phyloP scores from a whole-genome alignment of 2,113 vertebrate genomes.

The Apeltes quadracus region DNA sequence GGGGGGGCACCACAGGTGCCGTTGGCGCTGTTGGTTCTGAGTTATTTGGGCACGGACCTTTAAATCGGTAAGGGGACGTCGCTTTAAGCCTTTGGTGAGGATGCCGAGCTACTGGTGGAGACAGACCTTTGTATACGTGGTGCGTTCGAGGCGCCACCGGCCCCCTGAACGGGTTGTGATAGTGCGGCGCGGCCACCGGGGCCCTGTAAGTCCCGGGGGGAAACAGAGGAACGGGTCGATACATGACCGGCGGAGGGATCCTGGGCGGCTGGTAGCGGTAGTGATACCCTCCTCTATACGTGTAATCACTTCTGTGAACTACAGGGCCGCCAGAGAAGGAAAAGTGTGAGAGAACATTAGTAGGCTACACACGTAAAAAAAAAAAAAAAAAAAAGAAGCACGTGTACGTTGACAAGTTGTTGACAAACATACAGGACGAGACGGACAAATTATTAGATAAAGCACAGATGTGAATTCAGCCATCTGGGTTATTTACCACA shows the following conservation, averaged over 20 bases:
- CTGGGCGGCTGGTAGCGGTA: conserved; percentile 71
- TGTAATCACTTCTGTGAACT: conserved; percentile 81
- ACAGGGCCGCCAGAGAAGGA: conserved; percentile 75
- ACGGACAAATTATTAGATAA: conserved; percentile 61
- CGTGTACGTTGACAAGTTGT: conserved; percentile 51
- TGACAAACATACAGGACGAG: conserved; percentile 22
- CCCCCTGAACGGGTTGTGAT: conserved; percentile 64
- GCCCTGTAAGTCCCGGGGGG: conserved; percentile 69
- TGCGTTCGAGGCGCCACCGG: conserved; percentile 47
- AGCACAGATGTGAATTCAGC: conserved; percentile 46
- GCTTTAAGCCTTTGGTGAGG: conserved; percentile 52
- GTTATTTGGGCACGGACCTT: conserved; percentile 53
- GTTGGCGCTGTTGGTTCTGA: conserved; percentile 41
- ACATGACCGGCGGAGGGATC: conserved; percentile 67
- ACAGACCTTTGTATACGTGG: conserved; percentile 56
- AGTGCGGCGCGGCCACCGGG: conserved; percentile 46
- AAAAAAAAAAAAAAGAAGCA: conserved; percentile 39
- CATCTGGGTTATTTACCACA: conserved; percentile 50
- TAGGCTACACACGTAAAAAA: conserved; percentile 38
- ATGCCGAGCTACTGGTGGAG: conserved; percentile 57
- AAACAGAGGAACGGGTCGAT: conserved; percentile 62
- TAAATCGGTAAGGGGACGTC: conserved; percentile 45
- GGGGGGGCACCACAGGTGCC: conserved; percentile 33
- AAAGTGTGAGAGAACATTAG: conserved; percentile 75
- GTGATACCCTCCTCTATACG: conserved; percentile 80